Evolutionary conservation across 2,113 vertebrate genomes (phyloP).

Genomic region (Eonycteris spelaea): DNA sequence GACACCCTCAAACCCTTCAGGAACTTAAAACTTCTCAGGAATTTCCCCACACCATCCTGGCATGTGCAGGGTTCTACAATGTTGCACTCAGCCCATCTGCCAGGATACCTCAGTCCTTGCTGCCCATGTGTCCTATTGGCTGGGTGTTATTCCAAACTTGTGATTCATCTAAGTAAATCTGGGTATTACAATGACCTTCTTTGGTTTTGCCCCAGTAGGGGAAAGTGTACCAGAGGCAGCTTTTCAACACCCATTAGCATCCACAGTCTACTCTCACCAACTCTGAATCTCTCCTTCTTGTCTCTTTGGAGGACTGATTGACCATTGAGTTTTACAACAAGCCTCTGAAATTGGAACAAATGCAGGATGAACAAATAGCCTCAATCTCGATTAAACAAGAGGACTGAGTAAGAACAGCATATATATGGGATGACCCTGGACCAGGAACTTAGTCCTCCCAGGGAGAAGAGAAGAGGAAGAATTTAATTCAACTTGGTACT

Average conservation of each 20-base stretch:
- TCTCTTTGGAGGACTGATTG: neutral
- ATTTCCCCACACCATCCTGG: neutral
- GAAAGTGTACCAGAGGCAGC: neutral
- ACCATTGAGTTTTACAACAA: neutral
- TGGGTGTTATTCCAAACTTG: neutral
- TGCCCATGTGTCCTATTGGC: neutral
- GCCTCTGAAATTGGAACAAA: neutral
- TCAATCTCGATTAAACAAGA: neutral
- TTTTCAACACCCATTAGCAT: neutral
- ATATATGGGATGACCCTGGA: neutral
- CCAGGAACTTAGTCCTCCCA: neutral
- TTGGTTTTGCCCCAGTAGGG: neutral
- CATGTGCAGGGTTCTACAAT: neutral
- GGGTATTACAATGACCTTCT: neutral
- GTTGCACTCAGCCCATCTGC: neutral
- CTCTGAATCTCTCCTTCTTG: neutral
- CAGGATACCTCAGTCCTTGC: neutral
- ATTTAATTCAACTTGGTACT: neutral
- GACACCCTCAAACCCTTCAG: neutral
- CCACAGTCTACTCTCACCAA: neutral
- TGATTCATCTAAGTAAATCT: neutral
- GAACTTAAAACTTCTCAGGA: neutral
- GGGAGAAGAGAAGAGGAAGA: neutral
- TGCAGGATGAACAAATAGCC: neutral
- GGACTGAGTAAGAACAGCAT: neutral